phyloP scores from a whole-genome alignment of 35 echinoderm and acorn worm species.

The Diadema setosum region DNA sequence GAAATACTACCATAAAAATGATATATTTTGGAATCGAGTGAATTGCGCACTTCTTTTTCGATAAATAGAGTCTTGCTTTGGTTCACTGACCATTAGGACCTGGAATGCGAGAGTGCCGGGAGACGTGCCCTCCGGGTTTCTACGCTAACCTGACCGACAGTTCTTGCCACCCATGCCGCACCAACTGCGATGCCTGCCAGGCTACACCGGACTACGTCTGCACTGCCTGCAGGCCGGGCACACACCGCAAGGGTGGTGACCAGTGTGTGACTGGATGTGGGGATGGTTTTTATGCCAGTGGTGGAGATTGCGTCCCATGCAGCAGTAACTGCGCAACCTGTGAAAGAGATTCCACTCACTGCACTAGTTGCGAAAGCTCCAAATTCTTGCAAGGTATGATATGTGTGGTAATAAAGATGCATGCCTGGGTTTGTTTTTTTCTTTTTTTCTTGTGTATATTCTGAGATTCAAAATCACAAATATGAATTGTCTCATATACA shows the following conservation, averaged over 20 bases:
- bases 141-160: constrained; percentile 10
- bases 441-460: too few species aligned
- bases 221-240: constrained; percentile 35
- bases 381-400: constrained; percentile 64
- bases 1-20: too few species aligned
- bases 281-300: neutral
- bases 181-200: constrained; percentile 38
- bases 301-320: constrained; percentile 38
- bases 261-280: constrained; percentile 74
- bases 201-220: constrained; percentile 33
- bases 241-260: constrained; percentile 13
- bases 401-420: too few species aligned
- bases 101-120: constrained; percentile 58
- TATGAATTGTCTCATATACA: too few species aligned
- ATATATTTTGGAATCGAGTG: too few species aligned
- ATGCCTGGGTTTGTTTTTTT: too few species aligned
- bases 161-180: constrained; percentile 39
- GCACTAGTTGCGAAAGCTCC: constrained; percentile 58
- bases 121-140: constrained; percentile 58
- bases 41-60: too few species aligned
- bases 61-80: too few species aligned
- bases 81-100: constrained; percentile 51
- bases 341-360: neutral
- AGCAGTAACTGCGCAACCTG: constrained; percentile 62
- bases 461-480: too few species aligned